Percentiles rank a stretch among this genome's conserved stretches.
Conservation (phyloP, 2,797 vertebrate species). For the Cirrhinus mrigala region DNA sequence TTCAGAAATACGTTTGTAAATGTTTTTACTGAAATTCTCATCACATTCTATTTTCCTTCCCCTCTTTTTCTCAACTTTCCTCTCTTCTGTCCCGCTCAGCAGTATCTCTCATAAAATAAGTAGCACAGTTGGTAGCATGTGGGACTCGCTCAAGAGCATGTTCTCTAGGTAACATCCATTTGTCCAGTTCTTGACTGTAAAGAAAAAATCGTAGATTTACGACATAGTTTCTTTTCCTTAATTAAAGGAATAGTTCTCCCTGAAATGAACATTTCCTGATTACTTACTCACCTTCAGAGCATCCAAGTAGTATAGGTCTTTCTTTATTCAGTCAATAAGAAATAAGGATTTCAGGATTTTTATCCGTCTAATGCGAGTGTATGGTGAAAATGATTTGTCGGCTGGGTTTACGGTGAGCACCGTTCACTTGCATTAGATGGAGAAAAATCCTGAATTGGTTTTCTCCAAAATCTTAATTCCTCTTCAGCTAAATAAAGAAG, state of each 20-base stretch:
- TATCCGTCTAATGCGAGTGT: too few species aligned
- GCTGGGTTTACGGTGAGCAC: too few species aligned
- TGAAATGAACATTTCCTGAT: not conserved
- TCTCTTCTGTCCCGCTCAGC: slow-evolving; percentile 72
- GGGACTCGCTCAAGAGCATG: slow-evolving; percentile 95
- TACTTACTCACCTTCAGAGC: not conserved
- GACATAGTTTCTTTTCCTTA: not conserved
- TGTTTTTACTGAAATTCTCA: slow-evolving; percentile 44
- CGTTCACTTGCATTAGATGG: too few species aligned
- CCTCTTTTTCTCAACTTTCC: slow-evolving; percentile 75
- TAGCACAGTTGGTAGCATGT: slow-evolving; percentile 94
- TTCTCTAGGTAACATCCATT: slow-evolving; percentile 93
- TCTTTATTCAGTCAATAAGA: too few species aligned
- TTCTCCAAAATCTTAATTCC: too few species aligned
- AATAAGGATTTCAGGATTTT: too few species aligned
- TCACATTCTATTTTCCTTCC: slow-evolving; percentile 70
- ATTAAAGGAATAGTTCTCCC: not conserved
- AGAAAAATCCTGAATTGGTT: too few species aligned
- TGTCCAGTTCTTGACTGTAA: slow-evolving; percentile 63
- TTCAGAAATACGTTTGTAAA: slow-evolving; percentile 37
- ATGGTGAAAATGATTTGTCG: too few species aligned
- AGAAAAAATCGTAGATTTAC: not conserved
- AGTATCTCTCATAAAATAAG: slow-evolving; percentile 97
- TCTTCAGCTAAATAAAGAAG: too few species aligned
- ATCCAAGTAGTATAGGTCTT: too few species aligned